phyloP scores from a whole-genome alignment of 1,140 invertebrate genomes.

The Dinoponera quadriceps region DNA sequence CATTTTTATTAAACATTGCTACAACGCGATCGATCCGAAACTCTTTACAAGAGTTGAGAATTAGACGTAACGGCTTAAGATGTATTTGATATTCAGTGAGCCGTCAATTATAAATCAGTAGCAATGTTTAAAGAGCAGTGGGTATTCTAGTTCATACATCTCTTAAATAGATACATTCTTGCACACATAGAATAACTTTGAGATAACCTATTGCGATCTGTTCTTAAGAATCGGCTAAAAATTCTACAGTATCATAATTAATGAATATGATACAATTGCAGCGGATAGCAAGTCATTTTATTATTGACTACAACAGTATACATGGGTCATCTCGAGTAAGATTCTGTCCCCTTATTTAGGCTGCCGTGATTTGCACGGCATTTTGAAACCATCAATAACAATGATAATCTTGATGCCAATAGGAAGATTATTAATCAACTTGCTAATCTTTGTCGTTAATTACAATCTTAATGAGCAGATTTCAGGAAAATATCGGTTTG shows the following conservation, averaged over 20 bases:
- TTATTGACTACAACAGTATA: constrained; percentile 18
- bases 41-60: not conserved
- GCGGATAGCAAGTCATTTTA: not conserved
- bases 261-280: too few relatives aligned
- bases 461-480: constrained; percentile 75
- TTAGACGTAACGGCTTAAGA: not conserved
- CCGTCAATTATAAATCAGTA: constrained; percentile 45
- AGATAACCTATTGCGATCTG: constrained; percentile 66
- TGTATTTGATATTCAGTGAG: constrained; percentile 59
- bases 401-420: constrained; percentile 64
- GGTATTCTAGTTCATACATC: constrained; percentile 70
- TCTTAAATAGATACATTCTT: constrained; percentile 69
- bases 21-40: constrained; percentile 49
- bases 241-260: not conserved
- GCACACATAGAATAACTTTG: constrained; percentile 65
- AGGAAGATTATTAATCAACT: constrained; percentile 65
- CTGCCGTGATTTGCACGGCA: constrained; percentile 75
- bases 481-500: constrained; percentile 77
- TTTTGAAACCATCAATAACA: constrained; percentile 43
- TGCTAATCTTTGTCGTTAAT: constrained; percentile 72
- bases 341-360: constrained; percentile 60
- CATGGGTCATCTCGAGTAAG: constrained; percentile 62
- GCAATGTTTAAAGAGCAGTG: constrained; percentile 75
- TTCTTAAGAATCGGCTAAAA: constrained; percentile 10
- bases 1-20: constrained; percentile 81